These are phyloP conservation scores for Drosophila austrosaltans DNA, from an alignment of 2,888 invertebrate species.

Conservation along the genomic window DNA sequence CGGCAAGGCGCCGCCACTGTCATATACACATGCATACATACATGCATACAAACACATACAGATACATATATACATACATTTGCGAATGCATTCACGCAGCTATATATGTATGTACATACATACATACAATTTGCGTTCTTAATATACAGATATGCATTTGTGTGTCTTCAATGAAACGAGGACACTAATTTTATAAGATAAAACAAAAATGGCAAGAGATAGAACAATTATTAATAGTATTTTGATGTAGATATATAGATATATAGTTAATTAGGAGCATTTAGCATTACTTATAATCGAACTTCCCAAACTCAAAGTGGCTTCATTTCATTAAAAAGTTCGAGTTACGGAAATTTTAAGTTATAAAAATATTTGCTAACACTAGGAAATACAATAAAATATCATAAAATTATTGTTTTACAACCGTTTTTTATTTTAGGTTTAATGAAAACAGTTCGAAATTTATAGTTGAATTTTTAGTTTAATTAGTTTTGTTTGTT, in stretches of 20 bases:
- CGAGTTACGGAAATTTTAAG: no score
- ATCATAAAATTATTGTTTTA: no score
- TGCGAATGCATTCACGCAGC: background rate
- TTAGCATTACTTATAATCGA: no score
- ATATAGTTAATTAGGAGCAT: no score
- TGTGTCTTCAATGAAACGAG: background rate
- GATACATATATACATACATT: background rate
- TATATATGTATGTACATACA: background rate
- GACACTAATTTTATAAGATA: background rate
- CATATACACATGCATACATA: conserved; percentile 21
- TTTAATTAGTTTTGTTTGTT: no score
- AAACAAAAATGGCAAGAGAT: background rate
- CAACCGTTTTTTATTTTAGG: no score
- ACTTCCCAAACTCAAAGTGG: no score
- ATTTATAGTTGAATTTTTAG: no score
- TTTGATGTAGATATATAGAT: background rate
- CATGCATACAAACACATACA: background rate
- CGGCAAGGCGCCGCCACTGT: conserved; percentile 49
- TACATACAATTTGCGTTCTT: background rate
- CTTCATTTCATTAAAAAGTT: no score
- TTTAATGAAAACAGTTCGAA: no score
- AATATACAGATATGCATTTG: background rate
- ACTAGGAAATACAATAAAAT: no score
- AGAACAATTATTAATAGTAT: background rate
- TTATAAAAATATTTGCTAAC: no score